phyloP scores from a whole-genome alignment of 92 coral and sea anemone genomes.

The Micromussa lordhowensis region DNA sequence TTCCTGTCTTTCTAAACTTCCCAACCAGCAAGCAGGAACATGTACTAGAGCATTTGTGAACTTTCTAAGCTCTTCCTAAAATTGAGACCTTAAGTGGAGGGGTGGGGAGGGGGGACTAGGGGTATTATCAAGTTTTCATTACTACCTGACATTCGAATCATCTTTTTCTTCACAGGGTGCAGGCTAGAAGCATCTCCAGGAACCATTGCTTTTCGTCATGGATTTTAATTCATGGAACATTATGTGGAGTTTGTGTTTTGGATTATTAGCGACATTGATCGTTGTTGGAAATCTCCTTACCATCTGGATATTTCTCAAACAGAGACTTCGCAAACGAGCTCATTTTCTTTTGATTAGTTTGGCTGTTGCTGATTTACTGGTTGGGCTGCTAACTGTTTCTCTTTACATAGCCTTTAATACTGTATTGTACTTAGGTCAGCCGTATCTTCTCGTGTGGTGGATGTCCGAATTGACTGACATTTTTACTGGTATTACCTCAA shows the following conservation, averaged over 20 bases:
- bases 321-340: slow-evolving; percentile 2
- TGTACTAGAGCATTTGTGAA: no score
- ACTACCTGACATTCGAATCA: no score
- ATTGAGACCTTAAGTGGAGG: no score
- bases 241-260: slow-evolving; percentile 10
- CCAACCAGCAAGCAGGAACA: no score
- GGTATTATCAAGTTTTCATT: no score
- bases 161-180: no score
- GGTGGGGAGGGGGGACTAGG: no score
- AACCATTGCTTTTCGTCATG: neutral
- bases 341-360: slow-evolving; percentile 3
- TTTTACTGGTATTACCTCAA: neutral
- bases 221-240: slow-evolving; percentile 1
- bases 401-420: neutral
- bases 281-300: neutral
- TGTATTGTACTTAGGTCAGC: no score
- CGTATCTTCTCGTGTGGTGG: neutral
- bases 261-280: neutral
- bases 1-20: no score
- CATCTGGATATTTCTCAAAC: slow-evolving; percentile 3
- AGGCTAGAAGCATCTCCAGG: neutral
- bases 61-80: no score
- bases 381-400: neutral
- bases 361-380: slow-evolving; percentile 11
- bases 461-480: neutral